phyloP scores from a whole-genome alignment of 2,888 invertebrate species.

The Tipula lateralis region DNA sequence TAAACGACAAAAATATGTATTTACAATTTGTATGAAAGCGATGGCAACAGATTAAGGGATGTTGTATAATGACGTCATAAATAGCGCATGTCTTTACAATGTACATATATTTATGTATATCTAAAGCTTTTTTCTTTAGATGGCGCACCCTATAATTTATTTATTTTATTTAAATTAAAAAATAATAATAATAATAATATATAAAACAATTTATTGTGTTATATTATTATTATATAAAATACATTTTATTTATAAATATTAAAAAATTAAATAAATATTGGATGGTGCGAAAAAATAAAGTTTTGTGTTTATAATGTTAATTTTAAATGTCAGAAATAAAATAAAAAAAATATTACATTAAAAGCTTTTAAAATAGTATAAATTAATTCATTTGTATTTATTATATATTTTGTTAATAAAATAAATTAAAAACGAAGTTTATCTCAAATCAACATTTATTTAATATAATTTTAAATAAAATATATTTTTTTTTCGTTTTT shows the following conservation, averaged over 20 bases:
- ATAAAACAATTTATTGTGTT: not conserved
- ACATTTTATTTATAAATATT: not conserved
- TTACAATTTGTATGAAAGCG: not conserved
- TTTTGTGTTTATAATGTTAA: not conserved
- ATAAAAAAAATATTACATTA: not conserved
- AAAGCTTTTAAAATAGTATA: not conserved
- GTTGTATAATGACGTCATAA: slow-evolving; percentile 30
- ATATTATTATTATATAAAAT: not conserved
- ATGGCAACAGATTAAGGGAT: slow-evolving; percentile 28
- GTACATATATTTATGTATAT: not conserved
- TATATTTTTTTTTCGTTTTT: not conserved
- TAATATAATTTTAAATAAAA: not conserved
- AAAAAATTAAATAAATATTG: not conserved
- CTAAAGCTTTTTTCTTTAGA: not conserved
- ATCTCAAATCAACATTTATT: not conserved
- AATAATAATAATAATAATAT: not conserved
- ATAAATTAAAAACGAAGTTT: not conserved
- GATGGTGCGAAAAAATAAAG: not conserved
- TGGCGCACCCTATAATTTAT: slow-evolving; percentile 30
- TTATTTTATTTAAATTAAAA: not conserved
- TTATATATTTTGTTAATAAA: not conserved
- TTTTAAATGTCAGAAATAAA: not conserved
- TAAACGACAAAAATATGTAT: not conserved
- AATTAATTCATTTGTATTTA: not conserved
- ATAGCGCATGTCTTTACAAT: slow-evolving; percentile 25